phyloP scores from a whole-genome alignment of 2,113 vertebrate genomes.

The Colaptes auratus region DNA sequence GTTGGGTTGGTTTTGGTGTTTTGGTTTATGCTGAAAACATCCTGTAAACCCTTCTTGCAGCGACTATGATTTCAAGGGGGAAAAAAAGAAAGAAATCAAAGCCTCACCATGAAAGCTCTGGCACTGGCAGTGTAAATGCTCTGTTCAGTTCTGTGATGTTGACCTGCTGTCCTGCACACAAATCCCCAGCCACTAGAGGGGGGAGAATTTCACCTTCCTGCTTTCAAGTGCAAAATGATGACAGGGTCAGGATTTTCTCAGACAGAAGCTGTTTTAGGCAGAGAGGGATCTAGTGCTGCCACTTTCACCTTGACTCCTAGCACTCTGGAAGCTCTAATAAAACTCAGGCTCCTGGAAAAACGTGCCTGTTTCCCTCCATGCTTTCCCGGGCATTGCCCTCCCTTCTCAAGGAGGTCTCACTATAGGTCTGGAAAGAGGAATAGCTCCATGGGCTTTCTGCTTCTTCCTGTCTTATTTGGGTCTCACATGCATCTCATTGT shows the following conservation, averaged over 20 bases:
- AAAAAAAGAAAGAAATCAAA: slow-evolving; percentile 20
- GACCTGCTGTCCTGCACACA: neutral
- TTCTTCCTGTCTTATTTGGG: neutral
- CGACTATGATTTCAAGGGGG: neutral
- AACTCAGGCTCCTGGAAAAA: neutral
- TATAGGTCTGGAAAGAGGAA: neutral
- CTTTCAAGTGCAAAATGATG: neutral
- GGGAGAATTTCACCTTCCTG: neutral
- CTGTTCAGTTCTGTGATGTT: slow-evolving; percentile 22
- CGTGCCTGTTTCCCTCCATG: accelerated
- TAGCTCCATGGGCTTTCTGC: neutral
- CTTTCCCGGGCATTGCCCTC: neutral
- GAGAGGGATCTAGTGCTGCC: neutral
- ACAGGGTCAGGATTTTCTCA: slow-evolving; percentile 11
- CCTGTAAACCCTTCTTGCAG: neutral
- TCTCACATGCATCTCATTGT: neutral
- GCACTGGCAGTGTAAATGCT: neutral
- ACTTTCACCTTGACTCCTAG: neutral
- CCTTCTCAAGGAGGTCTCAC: neutral
- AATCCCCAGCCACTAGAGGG: neutral
- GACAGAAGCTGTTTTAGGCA: neutral
- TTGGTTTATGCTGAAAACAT: neutral
- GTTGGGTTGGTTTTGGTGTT: too few relatives aligned
- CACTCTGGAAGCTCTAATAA: neutral
- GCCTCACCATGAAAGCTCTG: neutral